Conservation (phyloP, 1,140 invertebrate genomes). For the Argopecten irradians region DNA sequence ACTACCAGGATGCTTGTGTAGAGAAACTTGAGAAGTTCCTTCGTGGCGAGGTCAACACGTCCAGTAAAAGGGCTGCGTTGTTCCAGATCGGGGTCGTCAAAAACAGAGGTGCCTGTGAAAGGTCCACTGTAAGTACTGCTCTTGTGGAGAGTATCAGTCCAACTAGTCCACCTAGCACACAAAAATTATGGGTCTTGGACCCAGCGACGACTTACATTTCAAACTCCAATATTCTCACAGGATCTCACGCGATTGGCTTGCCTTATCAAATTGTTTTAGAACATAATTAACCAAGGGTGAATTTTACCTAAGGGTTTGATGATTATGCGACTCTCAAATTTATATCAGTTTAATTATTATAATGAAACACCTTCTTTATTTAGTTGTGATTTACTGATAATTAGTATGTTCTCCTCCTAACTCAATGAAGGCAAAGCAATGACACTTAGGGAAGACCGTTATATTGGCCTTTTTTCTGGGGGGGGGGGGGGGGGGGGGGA, state of each 20-base stretch:
- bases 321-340: no score
- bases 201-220: not conserved
- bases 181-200: not conserved
- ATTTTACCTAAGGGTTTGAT: no score
- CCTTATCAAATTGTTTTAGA: no score
- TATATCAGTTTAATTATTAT: no score
- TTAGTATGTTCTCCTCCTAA: no score
- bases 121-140: not conserved
- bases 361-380: no score
- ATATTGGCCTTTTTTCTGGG: no score
- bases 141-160: not conserved
- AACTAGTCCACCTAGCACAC: not conserved
- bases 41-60: constrained; percentile 39
- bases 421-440: no score
- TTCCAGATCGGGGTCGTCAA: constrained; percentile 4
- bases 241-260: not conserved
- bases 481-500: no score
- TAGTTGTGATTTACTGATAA: no score
- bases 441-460: no score
- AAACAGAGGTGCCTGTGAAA: not conserved
- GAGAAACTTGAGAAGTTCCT: constrained; percentile 93
- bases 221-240: not conserved
- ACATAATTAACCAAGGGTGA: no score
- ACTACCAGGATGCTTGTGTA: constrained; percentile 99
- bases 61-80: not conserved